These are phyloP conservation scores for Emydura subglobosa DNA, from an alignment of 2,113 vertebrate genomes.

Conservation along the genomic window DNA sequence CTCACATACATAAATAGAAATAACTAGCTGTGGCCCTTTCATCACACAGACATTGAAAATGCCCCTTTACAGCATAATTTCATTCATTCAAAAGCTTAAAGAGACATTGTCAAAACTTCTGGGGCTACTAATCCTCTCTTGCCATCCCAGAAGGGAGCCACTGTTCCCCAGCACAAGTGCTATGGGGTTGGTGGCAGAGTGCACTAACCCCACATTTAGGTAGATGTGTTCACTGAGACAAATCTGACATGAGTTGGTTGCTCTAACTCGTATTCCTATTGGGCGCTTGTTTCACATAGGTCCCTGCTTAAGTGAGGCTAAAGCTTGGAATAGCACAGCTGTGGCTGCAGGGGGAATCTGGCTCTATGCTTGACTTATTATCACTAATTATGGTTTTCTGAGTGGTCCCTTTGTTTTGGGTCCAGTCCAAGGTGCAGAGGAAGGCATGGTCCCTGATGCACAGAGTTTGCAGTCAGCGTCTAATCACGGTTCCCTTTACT, in stretches of 20 bases:
- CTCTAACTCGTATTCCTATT: not conserved
- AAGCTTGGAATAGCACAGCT: not conserved
- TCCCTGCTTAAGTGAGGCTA: not conserved
- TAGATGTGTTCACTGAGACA: not conserved
- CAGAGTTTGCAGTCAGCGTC: too few species aligned
- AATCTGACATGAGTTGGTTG: not conserved
- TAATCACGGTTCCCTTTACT: too few species aligned
- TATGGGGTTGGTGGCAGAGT: not conserved
- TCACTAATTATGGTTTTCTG: too few species aligned
- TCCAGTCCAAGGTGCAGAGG: too few species aligned
- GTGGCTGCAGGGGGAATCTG: too few species aligned
- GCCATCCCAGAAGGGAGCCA: too few species aligned
- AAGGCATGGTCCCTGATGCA: too few species aligned
- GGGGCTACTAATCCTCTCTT: not conserved
- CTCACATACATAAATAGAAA: not conserved
- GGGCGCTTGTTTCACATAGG: not conserved
- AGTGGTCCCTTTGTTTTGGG: too few species aligned
- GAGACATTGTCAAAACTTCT: not conserved
- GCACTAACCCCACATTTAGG: not conserved
- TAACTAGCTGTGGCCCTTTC: not conserved
- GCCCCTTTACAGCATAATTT: not conserved
- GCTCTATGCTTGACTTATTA: too few species aligned
- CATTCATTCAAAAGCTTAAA: not conserved
- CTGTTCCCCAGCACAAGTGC: not conserved
- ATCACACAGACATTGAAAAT: not conserved